These are phyloP conservation scores for Oxyscelio sp. DNA, from an alignment of 2,888 invertebrate genomes.

Conservation along the genomic window DNA sequence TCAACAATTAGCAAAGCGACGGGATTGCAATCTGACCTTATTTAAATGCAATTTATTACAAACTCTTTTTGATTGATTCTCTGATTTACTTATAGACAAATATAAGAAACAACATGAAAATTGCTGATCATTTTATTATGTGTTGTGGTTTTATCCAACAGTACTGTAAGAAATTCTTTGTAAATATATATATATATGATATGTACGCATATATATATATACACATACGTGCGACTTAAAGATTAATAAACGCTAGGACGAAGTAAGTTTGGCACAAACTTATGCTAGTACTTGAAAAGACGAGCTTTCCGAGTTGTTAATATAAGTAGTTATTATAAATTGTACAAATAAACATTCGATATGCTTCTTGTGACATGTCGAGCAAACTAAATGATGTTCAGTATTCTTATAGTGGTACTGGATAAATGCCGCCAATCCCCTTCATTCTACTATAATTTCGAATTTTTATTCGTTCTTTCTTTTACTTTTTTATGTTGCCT, in stretches of 20 bases:
- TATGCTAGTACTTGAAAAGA: conserved; percentile 78
- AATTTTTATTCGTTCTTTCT: too few species aligned
- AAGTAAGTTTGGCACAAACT: conserved; percentile 53
- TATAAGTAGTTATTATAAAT: conserved; percentile 83
- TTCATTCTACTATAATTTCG: conserved; percentile 30
- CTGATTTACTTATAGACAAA: too few species aligned
- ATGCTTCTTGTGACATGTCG: conserved; percentile 81
- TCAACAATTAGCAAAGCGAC: neutral
- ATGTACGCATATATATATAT: conserved; percentile 51
- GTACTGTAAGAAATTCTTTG: conserved; percentile 58
- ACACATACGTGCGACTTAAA: conserved; percentile 28
- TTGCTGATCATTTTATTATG: conserved; percentile 19
- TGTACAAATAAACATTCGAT: conserved; percentile 80
- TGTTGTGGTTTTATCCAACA: conserved; percentile 66
- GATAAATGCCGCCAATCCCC: conserved; percentile 29
- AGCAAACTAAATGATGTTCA: conserved; percentile 70
- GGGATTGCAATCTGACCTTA: too few species aligned
- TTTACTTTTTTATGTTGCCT: too few species aligned
- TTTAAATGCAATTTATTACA: too few species aligned
- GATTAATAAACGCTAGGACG: conserved; percentile 30
- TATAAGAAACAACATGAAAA: too few species aligned
- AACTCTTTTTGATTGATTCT: too few species aligned
- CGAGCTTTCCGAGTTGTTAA: conserved; percentile 82
- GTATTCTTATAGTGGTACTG: conserved; percentile 61
- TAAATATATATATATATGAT: conserved; percentile 65